Base-by-base conservation (phyloP, 2,113 vertebrate genomes). In the Cyanocitta stelleri region DNA sequence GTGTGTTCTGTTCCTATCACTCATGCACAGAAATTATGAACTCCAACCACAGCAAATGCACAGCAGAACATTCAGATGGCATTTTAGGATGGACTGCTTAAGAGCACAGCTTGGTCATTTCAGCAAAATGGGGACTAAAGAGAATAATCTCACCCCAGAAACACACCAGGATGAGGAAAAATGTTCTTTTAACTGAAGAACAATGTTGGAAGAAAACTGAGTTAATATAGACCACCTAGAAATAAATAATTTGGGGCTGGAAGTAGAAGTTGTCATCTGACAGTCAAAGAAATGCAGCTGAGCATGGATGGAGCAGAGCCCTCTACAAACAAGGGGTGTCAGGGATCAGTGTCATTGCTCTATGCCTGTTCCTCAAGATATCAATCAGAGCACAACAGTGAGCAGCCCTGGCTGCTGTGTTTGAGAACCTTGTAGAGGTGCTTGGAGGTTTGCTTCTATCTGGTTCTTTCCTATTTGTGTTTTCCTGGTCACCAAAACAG, bases 301-400 rank as follows among this genome's bases (percentile, higher is more conserved):
- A 51, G 35, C 35, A 39, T 2, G 1, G 61, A 26, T 51, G 56
- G 33, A 61, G 21, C 48, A 93, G n/a, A 87, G 44, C 23, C 16
- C 12, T 56, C 32, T 55, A 21, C 33, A 55, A 23, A 62, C 8
- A 14, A 64, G 73, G 78, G 21, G 9, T 11, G 18, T 18, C 39
- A 46, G 44, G 18, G 48, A 67, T 33, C 61, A 33, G 33, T 5
- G 2, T 23, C 44, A 39, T 16, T 0, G 0, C 24, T 35, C 35
- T 17, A 7, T 1, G 1, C 17, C 22, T 11, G 27, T 1, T 87
- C 66, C 41, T 23, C 20, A 6, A 44, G 55, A n/a, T 1, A 21
- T 23, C 67, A n/a, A 13, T n/a, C 0, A 0, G 16, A 79, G 37
- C 17, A 46, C 14, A 51, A 13, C 54, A 13, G 23, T 0, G 27